phyloP scores from a whole-genome alignment of 2,797 vertebrate species.

The Galago senegalensis region DNA sequence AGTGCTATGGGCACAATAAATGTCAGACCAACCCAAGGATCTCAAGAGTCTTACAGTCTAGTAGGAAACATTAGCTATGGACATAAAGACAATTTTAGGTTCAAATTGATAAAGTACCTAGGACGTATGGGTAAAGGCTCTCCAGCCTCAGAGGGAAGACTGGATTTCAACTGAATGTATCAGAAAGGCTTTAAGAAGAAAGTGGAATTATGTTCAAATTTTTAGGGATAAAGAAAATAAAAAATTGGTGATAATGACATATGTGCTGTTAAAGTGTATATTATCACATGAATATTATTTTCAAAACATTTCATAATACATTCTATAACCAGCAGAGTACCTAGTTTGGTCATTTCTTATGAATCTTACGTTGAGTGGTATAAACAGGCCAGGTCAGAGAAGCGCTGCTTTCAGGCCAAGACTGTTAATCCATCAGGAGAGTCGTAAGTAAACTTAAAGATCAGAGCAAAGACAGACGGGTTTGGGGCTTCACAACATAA shows the following conservation, averaged over 20 bases:
- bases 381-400: background rate
- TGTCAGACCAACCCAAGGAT: background rate
- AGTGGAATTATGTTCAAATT: background rate
- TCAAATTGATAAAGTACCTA: background rate
- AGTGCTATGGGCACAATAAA: background rate
- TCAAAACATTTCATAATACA: background rate
- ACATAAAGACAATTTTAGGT: background rate
- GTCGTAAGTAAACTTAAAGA: conserved; percentile 40
- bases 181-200: background rate
- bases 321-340: background rate
- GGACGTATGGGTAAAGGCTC: background rate
- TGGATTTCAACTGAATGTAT: background rate
- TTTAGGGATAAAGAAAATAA: background rate
- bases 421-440: background rate
- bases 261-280: background rate
- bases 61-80: background rate
- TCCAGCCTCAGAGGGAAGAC: background rate
- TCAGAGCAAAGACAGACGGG: background rate
- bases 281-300: background rate
- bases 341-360: background rate
- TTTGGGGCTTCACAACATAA: background rate
- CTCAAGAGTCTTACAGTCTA: background rate
- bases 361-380: background rate
- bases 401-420: background rate
- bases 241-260: background rate